Evolutionary conservation across 1,140 invertebrate species (phyloP).

Genomic region (Trypoxylus dichotomus): DNA sequence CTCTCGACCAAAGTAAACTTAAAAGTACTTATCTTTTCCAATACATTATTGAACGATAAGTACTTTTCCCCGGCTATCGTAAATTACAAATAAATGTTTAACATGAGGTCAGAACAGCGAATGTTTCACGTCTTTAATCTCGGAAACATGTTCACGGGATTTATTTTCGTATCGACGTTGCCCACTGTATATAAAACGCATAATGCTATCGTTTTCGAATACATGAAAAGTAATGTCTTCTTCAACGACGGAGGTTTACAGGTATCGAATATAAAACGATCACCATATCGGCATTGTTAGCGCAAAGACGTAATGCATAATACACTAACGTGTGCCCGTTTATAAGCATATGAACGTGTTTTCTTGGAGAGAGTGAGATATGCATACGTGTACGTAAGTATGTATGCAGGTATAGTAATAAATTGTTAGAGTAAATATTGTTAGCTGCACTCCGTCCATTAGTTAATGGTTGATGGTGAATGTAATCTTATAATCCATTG

Average conservation of each 20-base stretch:
- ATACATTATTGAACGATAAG: slow-evolving; percentile 22
- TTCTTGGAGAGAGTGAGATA: no score
- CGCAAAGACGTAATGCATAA: not conserved
- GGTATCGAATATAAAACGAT: not conserved
- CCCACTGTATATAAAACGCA: not conserved
- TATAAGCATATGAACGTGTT: no score
- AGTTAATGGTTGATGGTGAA: no score
- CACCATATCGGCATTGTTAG: not conserved
- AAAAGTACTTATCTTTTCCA: slow-evolving; percentile 17
- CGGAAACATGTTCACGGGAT: not conserved
- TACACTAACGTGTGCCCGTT: not conserved
- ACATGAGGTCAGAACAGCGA: slow-evolving; percentile 6
- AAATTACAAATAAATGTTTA: slow-evolving; percentile 14
- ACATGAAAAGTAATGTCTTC: slow-evolving; percentile 13
- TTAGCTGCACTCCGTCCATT: no score
- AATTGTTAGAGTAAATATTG: no score
- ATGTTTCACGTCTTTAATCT: not conserved
- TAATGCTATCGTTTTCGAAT: not conserved
- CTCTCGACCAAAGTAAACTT: slow-evolving; percentile 15
- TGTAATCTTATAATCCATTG: no score
- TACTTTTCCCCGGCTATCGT: slow-evolving; percentile 15
- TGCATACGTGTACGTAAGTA: no score
- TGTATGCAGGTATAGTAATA: no score
- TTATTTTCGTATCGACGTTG: slow-evolving; percentile 5
- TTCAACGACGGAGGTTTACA: not conserved